These are phyloP conservation scores for Platysternon megacephalum DNA, from an alignment of 2,113 vertebrate genomes.

Conservation along the genomic window DNA sequence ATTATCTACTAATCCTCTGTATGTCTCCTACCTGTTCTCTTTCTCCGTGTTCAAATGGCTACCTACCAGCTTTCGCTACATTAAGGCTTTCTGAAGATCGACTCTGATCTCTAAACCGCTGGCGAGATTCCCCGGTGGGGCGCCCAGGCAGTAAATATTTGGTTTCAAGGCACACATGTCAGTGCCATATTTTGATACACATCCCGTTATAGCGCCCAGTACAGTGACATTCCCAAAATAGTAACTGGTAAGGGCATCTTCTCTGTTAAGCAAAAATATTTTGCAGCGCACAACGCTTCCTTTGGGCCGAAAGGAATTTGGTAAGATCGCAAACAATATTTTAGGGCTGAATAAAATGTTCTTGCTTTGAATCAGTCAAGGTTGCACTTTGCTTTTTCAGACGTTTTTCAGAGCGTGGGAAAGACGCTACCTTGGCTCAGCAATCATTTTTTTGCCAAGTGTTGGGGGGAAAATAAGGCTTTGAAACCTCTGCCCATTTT, in stretches of 20 bases:
- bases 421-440: conserved; percentile 78
- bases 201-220: neutral
- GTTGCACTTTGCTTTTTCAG: conserved; percentile 36
- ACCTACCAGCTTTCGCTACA: neutral
- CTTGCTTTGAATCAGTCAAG: conserved; percentile 65
- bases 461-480: conserved; percentile 33
- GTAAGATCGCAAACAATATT: neutral
- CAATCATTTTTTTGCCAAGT: conserved; percentile 59
- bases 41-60: neutral
- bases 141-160: neutral
- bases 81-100: neutral
- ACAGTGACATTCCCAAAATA: neutral
- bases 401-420: conserved; percentile 75
- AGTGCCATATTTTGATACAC: neutral
- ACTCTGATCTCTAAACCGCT: neutral
- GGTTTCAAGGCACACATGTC: neutral
- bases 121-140: neutral
- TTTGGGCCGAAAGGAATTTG: neutral
- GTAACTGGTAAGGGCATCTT: neutral
- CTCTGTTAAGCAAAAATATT: neutral
- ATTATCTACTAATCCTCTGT: too few relatives aligned
- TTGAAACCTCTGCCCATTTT: conserved; percentile 54
- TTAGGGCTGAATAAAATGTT: neutral
- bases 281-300: neutral
- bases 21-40: neutral